phyloP scores from a whole-genome alignment of 2,113 vertebrate genomes.

The Boulengeromyrus knoepffleri region DNA sequence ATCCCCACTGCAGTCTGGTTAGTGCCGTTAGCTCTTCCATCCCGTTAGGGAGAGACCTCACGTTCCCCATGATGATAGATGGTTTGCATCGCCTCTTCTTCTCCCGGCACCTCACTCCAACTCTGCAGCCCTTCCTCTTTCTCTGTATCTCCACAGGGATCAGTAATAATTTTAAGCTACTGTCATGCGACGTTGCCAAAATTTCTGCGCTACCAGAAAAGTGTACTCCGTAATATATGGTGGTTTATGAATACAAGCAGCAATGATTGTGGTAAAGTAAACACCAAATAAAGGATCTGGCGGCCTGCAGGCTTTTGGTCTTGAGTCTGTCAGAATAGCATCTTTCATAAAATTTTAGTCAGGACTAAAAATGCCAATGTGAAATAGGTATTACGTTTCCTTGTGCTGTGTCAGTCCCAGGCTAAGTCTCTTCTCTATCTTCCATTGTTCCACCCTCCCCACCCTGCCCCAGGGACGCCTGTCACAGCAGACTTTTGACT shows the following conservation, averaged over 20 bases:
- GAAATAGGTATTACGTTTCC: neutral
- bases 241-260: neutral
- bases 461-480: conserved; percentile 38
- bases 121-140: too few relatives aligned
- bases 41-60: too few relatives aligned
- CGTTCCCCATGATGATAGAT: too few relatives aligned
- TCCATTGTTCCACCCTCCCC: neutral
- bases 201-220: neutral
- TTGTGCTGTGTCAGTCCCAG: neutral
- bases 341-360: neutral
- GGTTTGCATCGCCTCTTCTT: too few relatives aligned
- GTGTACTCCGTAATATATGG: neutral
- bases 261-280: neutral
- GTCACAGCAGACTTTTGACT: conserved; percentile 66
- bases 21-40: too few relatives aligned
- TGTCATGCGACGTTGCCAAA: neutral
- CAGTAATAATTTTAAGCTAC: neutral
- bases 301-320: neutral
- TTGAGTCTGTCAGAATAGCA: neutral
- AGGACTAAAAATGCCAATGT: neutral
- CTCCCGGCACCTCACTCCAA: too few relatives aligned
- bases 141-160: too few relatives aligned
- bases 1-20: too few relatives aligned
- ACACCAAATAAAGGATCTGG: neutral
- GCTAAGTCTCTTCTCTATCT: neutral